Evolutionary conservation across 2,888 invertebrate genomes (phyloP).

Genomic region (Slavum lentiscoides): DNA sequence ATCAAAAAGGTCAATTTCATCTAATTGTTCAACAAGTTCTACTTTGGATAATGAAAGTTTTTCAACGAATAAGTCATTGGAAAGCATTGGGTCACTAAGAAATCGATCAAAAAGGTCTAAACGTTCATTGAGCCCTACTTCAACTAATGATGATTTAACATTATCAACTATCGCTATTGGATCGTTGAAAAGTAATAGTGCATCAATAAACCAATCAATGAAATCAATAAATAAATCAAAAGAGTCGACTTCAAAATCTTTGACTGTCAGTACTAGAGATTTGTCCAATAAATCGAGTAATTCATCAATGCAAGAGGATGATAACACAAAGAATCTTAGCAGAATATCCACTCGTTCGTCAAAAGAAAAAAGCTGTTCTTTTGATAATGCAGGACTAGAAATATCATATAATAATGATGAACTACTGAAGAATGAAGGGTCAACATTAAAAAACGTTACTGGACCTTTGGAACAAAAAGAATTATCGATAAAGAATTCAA

Average conservation of each 20-base stretch:
- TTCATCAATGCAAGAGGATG: not conserved
- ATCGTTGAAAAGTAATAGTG: not conserved
- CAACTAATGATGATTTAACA: not conserved
- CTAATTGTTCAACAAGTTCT: not conserved
- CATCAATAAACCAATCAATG: not conserved
- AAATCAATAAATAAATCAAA: constrained; percentile 1
- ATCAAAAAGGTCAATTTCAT: not conserved
- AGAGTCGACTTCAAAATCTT: not conserved
- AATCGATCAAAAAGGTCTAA: not conserved
- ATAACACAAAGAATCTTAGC: not conserved
- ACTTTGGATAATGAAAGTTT: not conserved
- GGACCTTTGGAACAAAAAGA: not conserved
- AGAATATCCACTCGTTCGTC: not conserved
- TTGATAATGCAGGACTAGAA: not conserved
- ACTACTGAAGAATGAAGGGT: not conserved
- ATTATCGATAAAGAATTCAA: no score
- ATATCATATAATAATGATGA: not conserved
- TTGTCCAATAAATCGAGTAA: not conserved
- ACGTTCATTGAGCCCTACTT: not conserved
- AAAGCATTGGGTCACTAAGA: not conserved
- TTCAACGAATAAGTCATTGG: not conserved
- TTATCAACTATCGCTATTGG: not conserved
- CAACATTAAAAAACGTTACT: not conserved
- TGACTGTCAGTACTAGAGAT: not conserved
- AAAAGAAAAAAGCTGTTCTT: not conserved